Evolutionary conservation across 2,113 vertebrate species (phyloP), one percentile per base, ranked within the genome.

Genomic region (Gavialis gangeticus): DNA sequence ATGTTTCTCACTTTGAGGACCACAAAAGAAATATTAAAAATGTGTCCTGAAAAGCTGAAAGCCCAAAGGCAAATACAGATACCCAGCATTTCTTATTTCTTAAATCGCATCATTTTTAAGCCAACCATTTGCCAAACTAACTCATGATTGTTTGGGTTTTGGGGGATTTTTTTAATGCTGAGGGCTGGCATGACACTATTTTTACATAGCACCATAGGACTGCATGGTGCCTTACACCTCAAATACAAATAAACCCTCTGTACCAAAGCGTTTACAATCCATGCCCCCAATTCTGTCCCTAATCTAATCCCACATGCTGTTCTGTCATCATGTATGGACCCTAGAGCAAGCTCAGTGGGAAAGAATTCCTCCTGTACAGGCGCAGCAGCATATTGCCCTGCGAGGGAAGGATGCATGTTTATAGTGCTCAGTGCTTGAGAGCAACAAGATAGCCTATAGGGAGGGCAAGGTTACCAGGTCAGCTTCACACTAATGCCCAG

Each of bases 331-430:
- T 0, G 3, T 2, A 1, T 56, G 87, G 55, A 59, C 24, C 10
- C 0, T 2, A 18, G 0, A 0, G 57, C 46, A 46, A 55, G 21
- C 5, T 11, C 3, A 0, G 12, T 13, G 15, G 82, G 37, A 22
- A 67, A 59, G 16, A 3, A 0, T 28, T 1, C 2, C 21, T 27
- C 66, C 7, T 12, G n/a, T n/a, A 2, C 0, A 2, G 57, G 34
- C 56, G 0, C 6, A 4, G 4, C 60, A 58, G 71, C 12, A 46
- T 4, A 0, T 7, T 27, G 78, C 14, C 64, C 27, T 1, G 0
- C 25, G 54, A n/a, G 3, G 37, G 30, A 3, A 14, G 21, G 64
- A 56, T 2, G 22, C 7, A 11, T 71, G 0, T 77, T 22, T 8
- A 28, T 28, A 28, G 75, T 27, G 54, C 79, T 60, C 6, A 28